Conservation (phyloP, 2,888 invertebrate genomes). For the Drosophila nigricruria region DNA sequence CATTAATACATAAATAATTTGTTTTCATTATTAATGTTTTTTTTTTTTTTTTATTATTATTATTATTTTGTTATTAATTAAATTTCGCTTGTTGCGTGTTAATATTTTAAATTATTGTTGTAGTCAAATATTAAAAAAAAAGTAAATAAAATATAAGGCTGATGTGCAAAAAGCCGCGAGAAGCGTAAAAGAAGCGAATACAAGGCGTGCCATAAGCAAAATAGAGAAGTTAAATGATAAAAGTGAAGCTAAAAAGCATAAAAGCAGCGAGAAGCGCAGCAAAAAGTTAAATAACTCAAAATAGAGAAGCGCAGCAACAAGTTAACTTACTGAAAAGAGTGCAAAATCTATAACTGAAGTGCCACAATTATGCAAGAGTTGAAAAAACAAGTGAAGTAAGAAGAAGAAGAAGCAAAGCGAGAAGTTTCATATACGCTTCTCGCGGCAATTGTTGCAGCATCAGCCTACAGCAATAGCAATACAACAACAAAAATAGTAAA, state of each 20-base stretch:
- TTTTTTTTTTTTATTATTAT: slow-evolving; percentile 34
- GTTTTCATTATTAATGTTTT: slow-evolving; percentile 29
- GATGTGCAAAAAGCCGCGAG: slow-evolving; percentile 5
- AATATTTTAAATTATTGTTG: slow-evolving; percentile 44
- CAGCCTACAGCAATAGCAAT: slow-evolving; percentile 26
- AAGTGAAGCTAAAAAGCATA: neutral
- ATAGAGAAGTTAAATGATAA: neutral
- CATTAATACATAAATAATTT: slow-evolving; percentile 30
- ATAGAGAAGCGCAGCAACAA: neutral
- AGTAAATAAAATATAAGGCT: slow-evolving; percentile 20
- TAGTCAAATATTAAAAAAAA: slow-evolving; percentile 46
- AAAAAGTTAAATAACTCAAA: neutral
- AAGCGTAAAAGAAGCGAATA: neutral
- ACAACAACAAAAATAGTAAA: slow-evolving; percentile 30
- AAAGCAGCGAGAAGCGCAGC: neutral
- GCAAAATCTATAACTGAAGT: neutral
- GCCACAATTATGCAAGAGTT: neutral
- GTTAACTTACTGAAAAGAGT: neutral
- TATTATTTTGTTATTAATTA: slow-evolving; percentile 21
- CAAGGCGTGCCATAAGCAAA: slow-evolving; percentile 12
- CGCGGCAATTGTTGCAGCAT: neutral
- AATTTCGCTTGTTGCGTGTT: slow-evolving; percentile 43
- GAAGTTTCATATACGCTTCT: slow-evolving; percentile 2
- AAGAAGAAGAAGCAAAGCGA: neutral
- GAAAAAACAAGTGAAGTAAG: neutral